Base-by-base conservation (phyloP, 2,797 vertebrate genomes). In the Smutsia gigantea region DNA sequence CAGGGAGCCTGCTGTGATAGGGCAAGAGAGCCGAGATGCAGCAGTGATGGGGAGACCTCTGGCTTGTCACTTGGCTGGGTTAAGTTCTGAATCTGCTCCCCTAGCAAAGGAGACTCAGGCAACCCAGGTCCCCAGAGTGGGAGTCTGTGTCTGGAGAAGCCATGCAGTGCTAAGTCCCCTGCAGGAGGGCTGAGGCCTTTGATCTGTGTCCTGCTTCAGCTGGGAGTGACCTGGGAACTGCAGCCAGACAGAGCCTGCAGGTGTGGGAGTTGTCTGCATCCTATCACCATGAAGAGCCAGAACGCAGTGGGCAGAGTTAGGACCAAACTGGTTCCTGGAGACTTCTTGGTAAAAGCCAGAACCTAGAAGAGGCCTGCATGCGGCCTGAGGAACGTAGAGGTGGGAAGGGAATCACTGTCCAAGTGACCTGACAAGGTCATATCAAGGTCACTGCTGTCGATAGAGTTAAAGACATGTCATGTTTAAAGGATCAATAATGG, bases 221-320 rank as follows among this genome's bases (percentile, higher is more conserved):
- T 0, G 10, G 46, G 71, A 23, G 31, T 12, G 42, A n/a, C 69
- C 25, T 6, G 4, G 39, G n/a, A 49, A 11, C 13, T 2, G 17
- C 37, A 12, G 37, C 53, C 27, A 79, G 2, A 21, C 17, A 11
- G 14, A 46, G 31, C 14, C 53, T 29, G 7, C 27, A 4, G 72
- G 31, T 5, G 0, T 25, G n/a, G 23, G 25, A 5, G 6, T 25
- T 25, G n/a, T 55, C 21, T 0, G 0, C n/a, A 31, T 87, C 74
- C 39, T 7, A 7, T 27, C 34, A 4, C 53, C 66, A 0, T 0
- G 1, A 46, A 68, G 42, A 78, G 51, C 42, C 75, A 34, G 51
- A 64, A 64, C 34, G 84, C 53, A 25, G 2, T 29, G 34, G 66
- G 53, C 53, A 29, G 11, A 78, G 53, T 13, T 42, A 57, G 46